phyloP scores from a whole-genome alignment of 2,797 vertebrate genomes.

The Typhlichthys subterraneus region DNA sequence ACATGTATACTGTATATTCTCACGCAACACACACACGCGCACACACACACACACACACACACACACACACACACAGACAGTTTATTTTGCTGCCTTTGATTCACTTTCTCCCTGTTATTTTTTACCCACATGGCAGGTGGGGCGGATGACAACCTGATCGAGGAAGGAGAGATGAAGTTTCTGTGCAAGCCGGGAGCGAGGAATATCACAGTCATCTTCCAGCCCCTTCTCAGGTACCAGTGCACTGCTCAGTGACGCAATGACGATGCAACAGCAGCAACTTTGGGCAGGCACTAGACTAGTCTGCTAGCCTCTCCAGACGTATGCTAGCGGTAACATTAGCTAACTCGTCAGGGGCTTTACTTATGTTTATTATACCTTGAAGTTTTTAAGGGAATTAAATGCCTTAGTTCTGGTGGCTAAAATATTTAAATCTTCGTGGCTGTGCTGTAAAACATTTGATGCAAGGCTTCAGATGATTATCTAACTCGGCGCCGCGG shows the following conservation, averaged over 20 bases:
- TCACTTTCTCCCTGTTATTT: background rate
- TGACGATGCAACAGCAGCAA: background rate
- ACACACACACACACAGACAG: background rate
- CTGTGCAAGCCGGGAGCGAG: constrained; percentile 96
- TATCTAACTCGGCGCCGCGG: too few relatives aligned
- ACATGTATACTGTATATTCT: background rate
- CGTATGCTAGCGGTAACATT: too few relatives aligned
- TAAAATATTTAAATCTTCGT: too few relatives aligned
- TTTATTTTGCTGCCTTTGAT: constrained; percentile 1
- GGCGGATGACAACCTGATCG: constrained; percentile 96
- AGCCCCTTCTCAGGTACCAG: constrained; percentile 91
- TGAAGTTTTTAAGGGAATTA: too few relatives aligned
- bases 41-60: background rate
- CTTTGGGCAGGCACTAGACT: too few relatives aligned
- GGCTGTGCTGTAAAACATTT: too few relatives aligned
- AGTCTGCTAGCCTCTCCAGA: too few relatives aligned
- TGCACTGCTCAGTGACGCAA: background rate
- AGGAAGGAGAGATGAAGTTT: constrained; percentile 96
- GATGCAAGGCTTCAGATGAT: too few relatives aligned
- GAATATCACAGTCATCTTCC: constrained; percentile 97
- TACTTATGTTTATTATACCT: too few relatives aligned
- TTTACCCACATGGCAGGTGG: constrained; percentile 79
- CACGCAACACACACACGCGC: background rate
- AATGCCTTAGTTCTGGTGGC: too few relatives aligned
- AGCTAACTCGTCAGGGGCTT: too few relatives aligned